Base-by-base conservation (phyloP, 2,888 invertebrate genomes). In the Keiferia lycopersicella region DNA sequence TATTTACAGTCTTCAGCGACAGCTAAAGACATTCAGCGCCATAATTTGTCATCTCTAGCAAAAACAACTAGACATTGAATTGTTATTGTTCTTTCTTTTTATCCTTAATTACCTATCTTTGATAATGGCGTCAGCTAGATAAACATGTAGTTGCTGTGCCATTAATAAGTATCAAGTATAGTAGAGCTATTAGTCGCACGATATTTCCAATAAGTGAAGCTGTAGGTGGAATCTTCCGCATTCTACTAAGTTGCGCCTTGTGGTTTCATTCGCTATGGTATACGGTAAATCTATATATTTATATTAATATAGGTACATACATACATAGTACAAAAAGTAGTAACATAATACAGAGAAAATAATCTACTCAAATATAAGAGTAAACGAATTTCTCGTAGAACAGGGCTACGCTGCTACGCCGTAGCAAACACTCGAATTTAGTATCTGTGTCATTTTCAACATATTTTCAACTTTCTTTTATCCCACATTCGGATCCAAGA, bases 141-240 rank as follows among this genome's bases (percentile, higher is more conserved):
- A 18, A 57, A 30, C 16, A 12, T 12, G 39, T 39, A 12, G 60
- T 60, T 45, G 45, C 45, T 48, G 39, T 7, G 60, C 18, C 16
- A 60, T 60, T 60, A 60, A 1, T 16, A 45, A n/a, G n/a, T 20
- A 59, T n/a, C 16, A 26, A 26, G 2, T 26, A 56, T 56, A 8
- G 34, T 34, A 30, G 26, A 30, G 45, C 16, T 45, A 62, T 62
- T 61, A 61, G 14, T 16, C 18, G 20, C 63, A 63, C 62, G 56
- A 62, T 57, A 34, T 63, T 57, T 63, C 59, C 59, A 63, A 11
- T 58, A 50, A 45, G 22, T 62, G 39, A 8, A 34, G 34, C 34
- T 34, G 34, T 10, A 34, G 34, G 34, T 18, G 60, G 11, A n/a
- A 26, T 26, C 26, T 60, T 60, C 45, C 60, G 11, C 45, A 60